Base-by-base conservation (phyloP, 1,140 invertebrate species). In the Lepidurus couesii region DNA sequence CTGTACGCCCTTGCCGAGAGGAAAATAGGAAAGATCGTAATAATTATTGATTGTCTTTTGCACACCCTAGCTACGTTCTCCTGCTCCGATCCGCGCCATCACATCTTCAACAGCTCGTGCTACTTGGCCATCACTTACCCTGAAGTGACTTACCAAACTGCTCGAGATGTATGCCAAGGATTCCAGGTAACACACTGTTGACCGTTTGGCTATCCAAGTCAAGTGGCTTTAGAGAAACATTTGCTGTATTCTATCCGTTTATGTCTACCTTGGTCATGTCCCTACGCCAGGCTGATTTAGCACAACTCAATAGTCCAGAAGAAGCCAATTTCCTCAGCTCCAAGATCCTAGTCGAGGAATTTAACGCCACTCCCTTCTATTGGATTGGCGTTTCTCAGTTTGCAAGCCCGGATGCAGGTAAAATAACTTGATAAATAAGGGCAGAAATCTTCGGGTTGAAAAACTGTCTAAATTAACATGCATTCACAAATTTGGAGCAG, bases 71-170 rank as follows among this genome's bases (percentile, higher is more conserved):
- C 73, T 77, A 73, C n/a, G 79, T 77, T 44, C 78, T 79, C 13
- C 76, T 80, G 47, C 74, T 75, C 10, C 73, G 78, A 10, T 81
- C 79, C 73, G 44, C 81, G 24, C 75, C 47, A 10, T 65, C 53
- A 65, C 53, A 65, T 65, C 21, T 76, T 75, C 47, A 79, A 77
- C 9, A 74, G 78, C 44, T 87, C 88, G 53, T 93, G 91, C 82
- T 93, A 92, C 84, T 86, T 92, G 1, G 88, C 92, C 81, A 89
- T 91, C 9, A 89, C 89, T 65, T 91, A 90, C 82, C 91, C 91
- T 7, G 88, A 90, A 83, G 91, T 91, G 1, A 91, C 89, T 1
- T 92, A 91, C 91, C 82, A 85, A 26, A 92, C 91, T 0, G 91
- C 92, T 1, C 89, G 89, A 79, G 89, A 91, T 84, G 89, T 92